Evolutionary conservation across 2,888 invertebrate genomes (phyloP).

Genomic region (Temnothorax unifasciatus): DNA sequence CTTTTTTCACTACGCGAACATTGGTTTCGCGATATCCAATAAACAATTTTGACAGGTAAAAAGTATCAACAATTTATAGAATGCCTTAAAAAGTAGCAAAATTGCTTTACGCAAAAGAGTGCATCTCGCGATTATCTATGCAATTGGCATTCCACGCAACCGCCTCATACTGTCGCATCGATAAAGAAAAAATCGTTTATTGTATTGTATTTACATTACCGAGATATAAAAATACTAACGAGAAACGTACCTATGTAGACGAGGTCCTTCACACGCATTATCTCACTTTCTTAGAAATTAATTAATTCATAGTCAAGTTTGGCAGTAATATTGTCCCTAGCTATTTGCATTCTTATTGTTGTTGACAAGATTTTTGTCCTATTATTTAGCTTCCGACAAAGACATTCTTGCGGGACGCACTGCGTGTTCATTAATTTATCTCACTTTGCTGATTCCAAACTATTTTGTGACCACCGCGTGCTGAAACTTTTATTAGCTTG

Average conservation of each 20-base stretch:
- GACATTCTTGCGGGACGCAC: slow-evolving; percentile 47
- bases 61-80: slow-evolving; percentile 58
- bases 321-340: slow-evolving; percentile 86
- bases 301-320: slow-evolving; percentile 84
- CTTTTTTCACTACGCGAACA: slow-evolving; percentile 29
- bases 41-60: slow-evolving; percentile 64
- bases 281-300: slow-evolving; percentile 78
- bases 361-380: slow-evolving; percentile 67
- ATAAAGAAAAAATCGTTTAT: slow-evolving; percentile 72
- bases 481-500: slow-evolving; percentile 70
- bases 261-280: slow-evolving; percentile 72
- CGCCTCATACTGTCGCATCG: slow-evolving; percentile 65
- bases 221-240: slow-evolving; percentile 85
- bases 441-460: slow-evolving; percentile 60
- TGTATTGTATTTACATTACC: slow-evolving; percentile 79
- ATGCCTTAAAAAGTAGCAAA: slow-evolving; percentile 55
- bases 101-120: slow-evolving; percentile 49
- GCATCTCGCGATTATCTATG: slow-evolving; percentile 62
- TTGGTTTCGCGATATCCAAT: slow-evolving; percentile 32
- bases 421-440: slow-evolving; percentile 57
- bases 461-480: slow-evolving; percentile 49
- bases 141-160: slow-evolving; percentile 67
- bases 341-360: slow-evolving; percentile 79
- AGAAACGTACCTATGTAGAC: slow-evolving; percentile 80
- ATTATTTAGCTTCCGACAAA: slow-evolving; percentile 58